Base-by-base conservation (phyloP, 2,888 invertebrate genomes). In the Arrhopalites spinosus region DNA sequence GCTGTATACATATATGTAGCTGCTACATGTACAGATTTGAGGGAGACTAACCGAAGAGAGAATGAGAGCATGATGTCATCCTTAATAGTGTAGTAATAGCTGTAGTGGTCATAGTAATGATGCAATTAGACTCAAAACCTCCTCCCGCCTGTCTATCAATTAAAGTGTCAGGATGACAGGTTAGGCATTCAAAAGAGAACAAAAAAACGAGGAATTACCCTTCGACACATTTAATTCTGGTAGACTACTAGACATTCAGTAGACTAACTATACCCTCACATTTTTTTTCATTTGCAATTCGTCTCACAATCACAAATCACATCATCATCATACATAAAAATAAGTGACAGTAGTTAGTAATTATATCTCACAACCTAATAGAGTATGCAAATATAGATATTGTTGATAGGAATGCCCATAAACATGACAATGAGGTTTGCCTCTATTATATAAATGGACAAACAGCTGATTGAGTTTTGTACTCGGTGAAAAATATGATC, bases 101-200 rank as follows among this genome's bases (percentile, higher is more conserved):
- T 20, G 23, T 59, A 20, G 17, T 23, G 11, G 59, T 25, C 20
- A 59, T 59, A 59, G 30, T 72, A 72, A 59, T 72, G 59, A 72
- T 61, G 43, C 20, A 61, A 72, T 61, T 72, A 72, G 25, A 23
- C 61, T 20, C 29, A 56, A 56, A 56, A 56, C 45, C 7, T 47
- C 45, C 69, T 69, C 53, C 72, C 27, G 43, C 20, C 61, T 72
- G 72, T 36, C 61, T 63, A 72, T 63, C 72, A 61, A 72, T 72
- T 59, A 72, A 61, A 72, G 61, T 72, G 59, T 43, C 72, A 72
- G 23, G 13, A 59, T 71, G 59, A 71, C 69, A 69, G 56, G 5
- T 27, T n/a, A n/a, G n/a, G 11, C 11, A 36, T 36, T 36, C 36
- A 36, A 36, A 36, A n/a, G n/a, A n/a, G n/a, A n/a, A 36, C 36